These are phyloP conservation scores for Asteroscopus sphinx DNA, from an alignment of 2,888 invertebrate species.

Conservation along the genomic window DNA sequence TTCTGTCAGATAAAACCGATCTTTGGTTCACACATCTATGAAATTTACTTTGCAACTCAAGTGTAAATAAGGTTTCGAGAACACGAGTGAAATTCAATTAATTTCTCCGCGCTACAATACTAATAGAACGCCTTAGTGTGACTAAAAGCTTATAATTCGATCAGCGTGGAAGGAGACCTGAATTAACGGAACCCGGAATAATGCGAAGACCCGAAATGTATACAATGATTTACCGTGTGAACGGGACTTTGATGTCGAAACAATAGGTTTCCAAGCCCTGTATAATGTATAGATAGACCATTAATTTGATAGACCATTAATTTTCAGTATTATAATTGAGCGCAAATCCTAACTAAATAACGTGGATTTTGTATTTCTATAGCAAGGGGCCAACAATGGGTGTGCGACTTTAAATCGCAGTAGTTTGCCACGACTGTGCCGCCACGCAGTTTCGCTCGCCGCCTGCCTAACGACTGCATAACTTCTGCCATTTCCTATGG, in stretches of 20 bases:
- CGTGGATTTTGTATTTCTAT: constrained; percentile 26
- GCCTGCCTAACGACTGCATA: constrained; percentile 15
- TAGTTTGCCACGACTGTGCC: constrained; percentile 3
- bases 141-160: constrained; percentile 35
- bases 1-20: no score
- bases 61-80: constrained; percentile 5
- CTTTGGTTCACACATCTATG: no score
- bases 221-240: constrained; percentile 42
- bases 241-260: constrained; percentile 49
- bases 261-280: constrained; percentile 34
- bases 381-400: constrained; percentile 28
- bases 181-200: constrained; percentile 6
- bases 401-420: constrained; percentile 14
- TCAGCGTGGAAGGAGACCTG: constrained; percentile 16
- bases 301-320: no score
- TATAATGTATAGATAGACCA: constrained; percentile 8
- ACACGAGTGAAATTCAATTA: constrained; percentile 21
- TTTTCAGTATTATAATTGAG: constrained; percentile 42
- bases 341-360: constrained; percentile 44
- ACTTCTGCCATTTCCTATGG: constrained; percentile 32
- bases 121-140: constrained; percentile 25
- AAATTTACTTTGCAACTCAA: neutral
- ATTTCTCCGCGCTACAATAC: constrained; percentile 13
- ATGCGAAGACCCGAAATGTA: constrained; percentile 32
- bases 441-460: neutral